Evolutionary conservation across 2,113 vertebrate species (phyloP), one percentile per base, ranked within the genome.

Genomic region (Himantopus leucocephalus): DNA sequence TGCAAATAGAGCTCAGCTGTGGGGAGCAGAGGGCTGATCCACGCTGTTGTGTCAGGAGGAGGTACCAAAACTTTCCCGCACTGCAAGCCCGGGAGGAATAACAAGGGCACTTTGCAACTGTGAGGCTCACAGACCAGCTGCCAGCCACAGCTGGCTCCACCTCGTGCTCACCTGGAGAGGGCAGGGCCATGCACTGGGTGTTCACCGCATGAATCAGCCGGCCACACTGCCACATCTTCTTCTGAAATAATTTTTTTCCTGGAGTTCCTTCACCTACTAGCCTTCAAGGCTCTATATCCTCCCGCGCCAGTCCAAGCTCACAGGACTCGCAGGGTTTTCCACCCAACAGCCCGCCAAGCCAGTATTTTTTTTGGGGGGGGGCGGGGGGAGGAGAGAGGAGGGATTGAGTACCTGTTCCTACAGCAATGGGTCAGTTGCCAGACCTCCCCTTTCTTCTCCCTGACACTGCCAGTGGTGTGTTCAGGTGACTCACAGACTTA

Each of bases 51-150:
- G 21, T 39, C 50, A 70, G 45, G 30, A 96, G 22, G 19, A 88
- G 48, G 19, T 79, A 64, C 34, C 4, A 1, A 62, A 94, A 72
- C 71, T 37, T 94, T 62, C 83, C 72, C 88, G 86, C 22, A 41
- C 39, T 0, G 1, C 48, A 39, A 24, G 39, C 37, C 0, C 0
- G 13, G 47, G 14, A 73, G 63, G 67, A 80, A 32, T 64, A 85
- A 35, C 43, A 73, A n/a, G 64, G 60, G 20, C 59, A 14, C 10
- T 91, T 76, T 19, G 35, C 78, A 78, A 60, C 50, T 72, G n/a
- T 63, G 56, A 63, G 71, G 58, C 53, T 90, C 34, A 35, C 32
- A 90, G 55, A 47, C 19, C 70, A 87, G 88, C 52, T 91, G 71
- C 75, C 66, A 84, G 35, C 34, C 60, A 78, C 60, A 81, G 41